These are phyloP conservation scores for Trichoplusia ni DNA, from an alignment of 1,140 invertebrate genomes.

Conservation along the genomic window DNA sequence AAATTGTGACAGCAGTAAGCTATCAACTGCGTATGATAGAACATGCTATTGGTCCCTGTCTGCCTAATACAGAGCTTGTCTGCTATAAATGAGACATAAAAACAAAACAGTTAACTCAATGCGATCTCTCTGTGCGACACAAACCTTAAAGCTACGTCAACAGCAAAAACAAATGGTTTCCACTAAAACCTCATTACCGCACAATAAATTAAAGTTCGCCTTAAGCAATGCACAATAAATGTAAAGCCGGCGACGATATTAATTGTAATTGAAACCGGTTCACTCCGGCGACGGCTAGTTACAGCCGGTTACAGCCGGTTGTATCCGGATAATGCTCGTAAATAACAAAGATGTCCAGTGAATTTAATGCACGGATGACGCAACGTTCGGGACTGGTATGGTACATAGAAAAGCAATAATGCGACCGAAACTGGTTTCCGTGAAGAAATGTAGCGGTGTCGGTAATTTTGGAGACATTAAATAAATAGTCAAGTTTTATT, in stretches of 20 bases:
- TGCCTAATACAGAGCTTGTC: too few species aligned
- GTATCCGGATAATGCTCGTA: constrained; percentile 17
- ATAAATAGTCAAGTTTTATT: too few species aligned
- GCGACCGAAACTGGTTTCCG: neutral
- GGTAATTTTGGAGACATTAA: neutral
- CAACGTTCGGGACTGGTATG: constrained; percentile 8
- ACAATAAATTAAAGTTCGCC: constrained; percentile 32
- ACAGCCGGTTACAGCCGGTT: constrained; percentile 8
- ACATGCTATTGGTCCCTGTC: too few species aligned
- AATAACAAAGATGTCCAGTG: constrained; percentile 25
- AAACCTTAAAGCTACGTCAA: neutral
- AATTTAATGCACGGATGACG: constrained; percentile 25
- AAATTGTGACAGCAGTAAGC: too few species aligned
- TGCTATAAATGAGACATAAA: too few species aligned
- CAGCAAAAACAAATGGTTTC: constrained; percentile 22
- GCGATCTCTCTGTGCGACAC: neutral
- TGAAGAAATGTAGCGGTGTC: neutral
- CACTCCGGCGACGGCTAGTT: neutral
- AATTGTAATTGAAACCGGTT: constrained; percentile 41
- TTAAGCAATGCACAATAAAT: constrained; percentile 32
- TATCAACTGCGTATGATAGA: too few species aligned
- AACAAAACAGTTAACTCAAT: too few species aligned
- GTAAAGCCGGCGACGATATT: constrained; percentile 31
- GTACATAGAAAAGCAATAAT: neutral
- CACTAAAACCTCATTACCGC: constrained; percentile 25